Percentiles rank a stretch among this genome's conserved stretches.
Evolutionary conservation across 2,888 invertebrate species (phyloP).

Genomic region (Tetranychus piercei): DNA sequence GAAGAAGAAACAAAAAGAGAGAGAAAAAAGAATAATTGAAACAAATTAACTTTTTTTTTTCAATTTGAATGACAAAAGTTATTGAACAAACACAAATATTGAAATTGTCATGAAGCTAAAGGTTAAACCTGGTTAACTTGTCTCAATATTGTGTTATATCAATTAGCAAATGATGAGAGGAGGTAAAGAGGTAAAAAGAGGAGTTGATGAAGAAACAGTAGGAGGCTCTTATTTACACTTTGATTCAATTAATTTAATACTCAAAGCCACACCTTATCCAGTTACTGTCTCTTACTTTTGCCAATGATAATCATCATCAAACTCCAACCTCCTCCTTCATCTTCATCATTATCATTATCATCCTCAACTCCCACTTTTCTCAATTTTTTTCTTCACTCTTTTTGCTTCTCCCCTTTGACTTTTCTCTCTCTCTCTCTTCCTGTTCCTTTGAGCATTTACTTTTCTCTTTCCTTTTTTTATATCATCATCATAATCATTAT

Average conservation of each 20-base stretch:
- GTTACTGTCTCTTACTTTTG: background rate
- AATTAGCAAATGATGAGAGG: background rate
- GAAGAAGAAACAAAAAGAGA: background rate
- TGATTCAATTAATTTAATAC: background rate
- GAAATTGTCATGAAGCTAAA: no score
- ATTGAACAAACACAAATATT: no score
- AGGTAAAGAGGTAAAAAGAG: background rate
- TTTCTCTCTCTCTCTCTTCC: constrained; percentile 5
- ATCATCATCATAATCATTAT: background rate
- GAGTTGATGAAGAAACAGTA: background rate
- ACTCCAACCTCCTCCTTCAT: background rate
- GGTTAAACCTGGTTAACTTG: no score
- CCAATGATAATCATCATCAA: background rate
- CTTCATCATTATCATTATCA: background rate
- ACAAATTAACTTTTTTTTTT: background rate
- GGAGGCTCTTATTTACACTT: background rate
- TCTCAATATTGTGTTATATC: background rate
- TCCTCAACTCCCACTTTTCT: background rate
- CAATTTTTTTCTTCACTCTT: background rate
- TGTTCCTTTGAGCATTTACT: background rate
- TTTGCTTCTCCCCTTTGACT: background rate
- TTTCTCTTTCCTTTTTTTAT: background rate
- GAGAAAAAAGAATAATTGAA: background rate
- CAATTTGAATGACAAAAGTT: no score
- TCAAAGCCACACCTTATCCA: background rate